phyloP scores from a whole-genome alignment of 2,888 invertebrate genomes.

The Tetropium fuscum region DNA sequence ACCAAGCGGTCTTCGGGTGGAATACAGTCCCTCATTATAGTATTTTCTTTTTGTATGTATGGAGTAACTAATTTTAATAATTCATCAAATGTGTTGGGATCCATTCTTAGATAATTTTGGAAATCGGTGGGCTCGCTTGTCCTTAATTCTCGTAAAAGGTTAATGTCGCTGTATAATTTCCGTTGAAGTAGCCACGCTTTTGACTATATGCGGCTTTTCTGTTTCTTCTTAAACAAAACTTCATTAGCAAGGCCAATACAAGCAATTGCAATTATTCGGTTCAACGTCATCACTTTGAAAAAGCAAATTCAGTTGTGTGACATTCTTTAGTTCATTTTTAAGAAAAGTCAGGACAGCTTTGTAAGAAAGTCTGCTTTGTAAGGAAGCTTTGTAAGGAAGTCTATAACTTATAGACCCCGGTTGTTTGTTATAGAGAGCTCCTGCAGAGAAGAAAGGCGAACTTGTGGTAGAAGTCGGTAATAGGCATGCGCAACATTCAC shows the following conservation, averaged over 20 bases:
- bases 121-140: constrained; percentile 1
- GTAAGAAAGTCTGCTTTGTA: too few relatives aligned
- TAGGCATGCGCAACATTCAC: too few relatives aligned
- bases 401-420: too few relatives aligned
- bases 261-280: background rate
- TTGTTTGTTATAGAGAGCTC: too few relatives aligned
- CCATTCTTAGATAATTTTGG: background rate
- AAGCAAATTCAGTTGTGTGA: too few relatives aligned
- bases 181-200: constrained; percentile 2
- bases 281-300: background rate
- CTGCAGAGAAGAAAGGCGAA: too few relatives aligned
- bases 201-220: background rate
- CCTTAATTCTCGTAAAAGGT: background rate
- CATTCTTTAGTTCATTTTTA: too few relatives aligned
- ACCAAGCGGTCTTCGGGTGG: background rate
- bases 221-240: background rate
- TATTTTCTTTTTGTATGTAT: background rate
- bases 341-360: too few relatives aligned
- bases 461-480: too few relatives aligned
- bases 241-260: background rate
- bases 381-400: too few relatives aligned
- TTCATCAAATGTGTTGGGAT: background rate
- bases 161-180: background rate
- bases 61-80: background rate
- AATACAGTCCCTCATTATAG: constrained; percentile 2